phyloP scores from a whole-genome alignment of 2,888 invertebrate species.

The Octonoba sinensis region DNA sequence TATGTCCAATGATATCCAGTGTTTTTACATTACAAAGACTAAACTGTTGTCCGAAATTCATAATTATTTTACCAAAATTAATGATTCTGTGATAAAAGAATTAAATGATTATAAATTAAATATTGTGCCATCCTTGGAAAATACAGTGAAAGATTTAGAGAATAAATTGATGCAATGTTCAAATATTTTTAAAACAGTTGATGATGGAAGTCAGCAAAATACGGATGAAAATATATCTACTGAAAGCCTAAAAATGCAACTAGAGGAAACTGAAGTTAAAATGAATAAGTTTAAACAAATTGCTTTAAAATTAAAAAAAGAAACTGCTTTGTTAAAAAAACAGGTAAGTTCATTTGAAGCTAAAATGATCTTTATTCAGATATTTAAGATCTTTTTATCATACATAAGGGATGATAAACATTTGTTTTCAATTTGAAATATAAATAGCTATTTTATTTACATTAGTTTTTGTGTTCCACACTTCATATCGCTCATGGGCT shows the following conservation, averaged over 20 bases:
- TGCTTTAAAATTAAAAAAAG: conserved; percentile 66
- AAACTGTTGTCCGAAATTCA: conserved; percentile 20
- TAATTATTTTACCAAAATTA: conserved; percentile 1
- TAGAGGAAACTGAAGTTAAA: conserved; percentile 64
- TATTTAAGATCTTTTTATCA: background rate
- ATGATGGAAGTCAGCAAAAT: background rate
- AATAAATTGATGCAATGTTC: conserved; percentile 6
- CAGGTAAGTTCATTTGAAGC: conserved; percentile 41
- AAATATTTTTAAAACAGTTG: conserved; percentile 4
- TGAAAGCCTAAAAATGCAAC: conserved; percentile 38
- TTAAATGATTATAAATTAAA: conserved; percentile 13
- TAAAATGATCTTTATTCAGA: too few relatives aligned
- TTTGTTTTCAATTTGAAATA: conserved; percentile 2
- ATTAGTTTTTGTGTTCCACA: too few relatives aligned
- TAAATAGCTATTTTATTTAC: too few relatives aligned
- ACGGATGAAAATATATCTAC: background rate
- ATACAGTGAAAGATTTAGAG: conserved; percentile 26
- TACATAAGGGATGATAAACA: background rate
- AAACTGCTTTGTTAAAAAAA: conserved; percentile 62
- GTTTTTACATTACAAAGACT: conserved; percentile 3
- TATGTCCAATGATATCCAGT: conserved; percentile 3
- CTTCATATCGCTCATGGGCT: too few relatives aligned
- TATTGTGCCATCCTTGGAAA: conserved; percentile 28
- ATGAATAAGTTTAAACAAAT: conserved; percentile 66
- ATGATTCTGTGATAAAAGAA: conserved; percentile 11